Evolutionary conservation across 1,140 invertebrate genomes (phyloP).

Genomic region (Battus philenor): DNA sequence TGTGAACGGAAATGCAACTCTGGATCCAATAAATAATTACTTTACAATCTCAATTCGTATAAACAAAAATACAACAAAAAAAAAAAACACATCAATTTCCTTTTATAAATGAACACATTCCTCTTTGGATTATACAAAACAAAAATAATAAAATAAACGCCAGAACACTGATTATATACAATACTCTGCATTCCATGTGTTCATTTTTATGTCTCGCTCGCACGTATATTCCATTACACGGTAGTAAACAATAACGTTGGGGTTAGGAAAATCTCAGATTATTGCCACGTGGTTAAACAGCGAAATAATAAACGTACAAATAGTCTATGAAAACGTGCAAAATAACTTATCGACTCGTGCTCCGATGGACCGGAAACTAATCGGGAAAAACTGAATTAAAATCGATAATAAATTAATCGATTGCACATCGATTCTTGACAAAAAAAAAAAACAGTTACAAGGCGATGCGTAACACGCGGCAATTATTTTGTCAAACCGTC

Average conservation of each 20-base stretch:
- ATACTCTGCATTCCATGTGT: constrained; percentile 21
- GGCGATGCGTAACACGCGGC: background rate
- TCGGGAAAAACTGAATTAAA: too few species aligned
- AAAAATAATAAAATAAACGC: constrained; percentile 35
- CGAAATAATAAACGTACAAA: background rate
- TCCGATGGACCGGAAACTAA: background rate
- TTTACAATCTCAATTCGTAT: constrained; percentile 54
- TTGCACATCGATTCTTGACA: constrained; percentile 1
- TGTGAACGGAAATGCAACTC: constrained; percentile 63
- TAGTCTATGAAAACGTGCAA: background rate
- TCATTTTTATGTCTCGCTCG: too few species aligned
- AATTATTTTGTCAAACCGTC: too few species aligned
- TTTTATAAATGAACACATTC: constrained; percentile 67
- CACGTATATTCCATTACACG: too few species aligned
- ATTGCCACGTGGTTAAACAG: constrained; percentile 8
- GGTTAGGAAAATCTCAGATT: constrained; percentile 8
- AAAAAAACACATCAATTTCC: constrained; percentile 39
- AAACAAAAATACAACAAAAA: constrained; percentile 43
- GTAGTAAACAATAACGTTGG: constrained; percentile 2
- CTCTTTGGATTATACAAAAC: constrained; percentile 57
- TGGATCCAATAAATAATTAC: constrained; percentile 70
- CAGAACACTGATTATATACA: constrained; percentile 51
- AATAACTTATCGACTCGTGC: background rate
- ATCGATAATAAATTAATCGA: background rate
- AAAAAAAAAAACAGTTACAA: constrained; percentile 5